A percentile compares a stretch with the other conserved stretches of the same genome.
phyloP scores from a whole-genome alignment of 1,140 invertebrate species.

The Leptinotarsa texana region DNA sequence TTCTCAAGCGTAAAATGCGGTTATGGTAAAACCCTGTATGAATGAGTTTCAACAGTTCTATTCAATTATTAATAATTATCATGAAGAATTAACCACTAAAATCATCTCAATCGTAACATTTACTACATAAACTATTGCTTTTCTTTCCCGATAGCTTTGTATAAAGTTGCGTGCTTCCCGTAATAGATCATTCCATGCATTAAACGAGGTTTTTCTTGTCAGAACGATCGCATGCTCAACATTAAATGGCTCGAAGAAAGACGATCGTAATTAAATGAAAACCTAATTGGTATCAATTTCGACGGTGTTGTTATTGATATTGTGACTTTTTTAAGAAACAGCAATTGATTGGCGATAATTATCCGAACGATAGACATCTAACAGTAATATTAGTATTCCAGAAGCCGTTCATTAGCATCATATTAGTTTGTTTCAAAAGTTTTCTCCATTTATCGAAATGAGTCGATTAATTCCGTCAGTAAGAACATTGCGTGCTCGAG shows the following conservation, averaged over 20 bases:
- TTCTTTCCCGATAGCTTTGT: not conserved
- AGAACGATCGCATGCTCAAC: conserved; percentile 7
- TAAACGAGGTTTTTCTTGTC: conserved; percentile 1
- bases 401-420: not conserved
- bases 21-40: no score
- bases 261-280: conserved; percentile 13
- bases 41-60: no score
- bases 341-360: not conserved
- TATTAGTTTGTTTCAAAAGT: no score
- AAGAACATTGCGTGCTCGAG: no score
- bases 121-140: no score
- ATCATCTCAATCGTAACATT: no score
- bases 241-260: conserved; percentile 1
- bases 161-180: not conserved
- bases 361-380: not conserved
- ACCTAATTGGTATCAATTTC: conserved; percentile 18
- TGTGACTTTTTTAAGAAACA: not conserved
- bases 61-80: no score
- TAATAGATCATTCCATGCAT: not conserved
- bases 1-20: no score
- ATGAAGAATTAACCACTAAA: no score
- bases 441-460: no score
- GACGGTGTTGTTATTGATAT: not conserved
- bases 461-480: no score
- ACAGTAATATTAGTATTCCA: not conserved